These are phyloP conservation scores for Megalops cyprinoides DNA, from an alignment of 2,797 vertebrate species.

Conservation along the genomic window DNA sequence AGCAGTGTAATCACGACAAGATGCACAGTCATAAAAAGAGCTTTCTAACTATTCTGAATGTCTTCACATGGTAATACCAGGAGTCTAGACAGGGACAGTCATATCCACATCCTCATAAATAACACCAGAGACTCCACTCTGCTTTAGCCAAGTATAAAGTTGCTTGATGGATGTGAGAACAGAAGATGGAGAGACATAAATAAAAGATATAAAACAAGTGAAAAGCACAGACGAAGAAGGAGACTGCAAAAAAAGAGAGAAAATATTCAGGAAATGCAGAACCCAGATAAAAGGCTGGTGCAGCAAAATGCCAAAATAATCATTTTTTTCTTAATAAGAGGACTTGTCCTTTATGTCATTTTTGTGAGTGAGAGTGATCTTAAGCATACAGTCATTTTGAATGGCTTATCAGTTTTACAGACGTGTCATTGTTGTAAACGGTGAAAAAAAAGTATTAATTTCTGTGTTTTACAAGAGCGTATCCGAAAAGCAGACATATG, in stretches of 20 bases:
- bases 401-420: background rate
- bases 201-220: background rate
- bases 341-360: background rate
- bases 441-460: background rate
- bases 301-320: background rate
- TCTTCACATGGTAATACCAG: conserved; percentile 62
- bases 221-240: background rate
- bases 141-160: background rate
- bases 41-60: conserved; percentile 58
- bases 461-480: too few relatives aligned
- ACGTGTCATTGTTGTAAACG: background rate
- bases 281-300: background rate
- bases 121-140: conserved; percentile 34
- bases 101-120: conserved; percentile 60
- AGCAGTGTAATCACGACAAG: conserved; percentile 60
- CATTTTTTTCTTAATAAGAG: background rate
- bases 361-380: background rate
- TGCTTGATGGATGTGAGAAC: background rate
- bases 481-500: background rate
- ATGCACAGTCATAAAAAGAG: conserved; percentile 59
- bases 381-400: background rate
- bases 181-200: background rate
- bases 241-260: background rate
- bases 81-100: conserved; percentile 71
- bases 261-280: background rate